A percentile compares a stretch with the other conserved stretches of the same genome.
These are phyloP conservation scores for Junonia oenone DNA, from an alignment of 2,888 invertebrate species.

Conservation along the genomic window DNA sequence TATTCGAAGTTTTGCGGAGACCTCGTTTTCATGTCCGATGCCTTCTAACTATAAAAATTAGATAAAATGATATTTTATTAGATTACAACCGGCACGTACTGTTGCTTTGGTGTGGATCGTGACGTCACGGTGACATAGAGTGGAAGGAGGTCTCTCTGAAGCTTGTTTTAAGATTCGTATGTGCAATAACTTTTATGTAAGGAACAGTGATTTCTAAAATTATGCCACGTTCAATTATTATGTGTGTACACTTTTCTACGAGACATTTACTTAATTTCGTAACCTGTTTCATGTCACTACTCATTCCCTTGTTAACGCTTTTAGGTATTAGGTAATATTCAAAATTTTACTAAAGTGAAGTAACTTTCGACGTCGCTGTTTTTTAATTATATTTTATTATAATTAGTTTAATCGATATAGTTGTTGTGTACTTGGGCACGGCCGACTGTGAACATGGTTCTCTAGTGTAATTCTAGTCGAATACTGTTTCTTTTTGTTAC, in stretches of 20 bases:
- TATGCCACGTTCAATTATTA: slow-evolving; percentile 46
- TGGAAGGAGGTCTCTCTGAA: slow-evolving; percentile 36
- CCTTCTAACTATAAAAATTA: slow-evolving; percentile 6
- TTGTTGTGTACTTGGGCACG: slow-evolving; percentile 55
- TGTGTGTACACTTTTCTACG: slow-evolving; percentile 52
- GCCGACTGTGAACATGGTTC: slow-evolving; percentile 66
- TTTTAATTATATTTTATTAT: slow-evolving; percentile 39
- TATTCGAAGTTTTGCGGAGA: slow-evolving; percentile 36
- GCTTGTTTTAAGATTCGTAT: slow-evolving; percentile 43
- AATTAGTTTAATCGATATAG: slow-evolving; percentile 46
- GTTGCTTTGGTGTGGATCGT: background rate
- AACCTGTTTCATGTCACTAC: slow-evolving; percentile 43
- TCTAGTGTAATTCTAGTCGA: slow-evolving; percentile 70
- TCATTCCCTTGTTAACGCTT: slow-evolving; percentile 55
- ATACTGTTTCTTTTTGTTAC: slow-evolving; percentile 69
- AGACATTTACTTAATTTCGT: slow-evolving; percentile 39
- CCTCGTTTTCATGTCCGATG: slow-evolving; percentile 22
- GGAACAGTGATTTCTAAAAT: slow-evolving; percentile 48
- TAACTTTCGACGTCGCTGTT: slow-evolving; percentile 58
- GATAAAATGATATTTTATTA: background rate
- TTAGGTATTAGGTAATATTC: slow-evolving; percentile 53
- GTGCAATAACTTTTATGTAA: slow-evolving; percentile 47
- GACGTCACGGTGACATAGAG: background rate
- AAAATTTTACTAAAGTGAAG: slow-evolving; percentile 50
- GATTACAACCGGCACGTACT: background rate